phyloP scores from a whole-genome alignment of 2,888 invertebrate genomes.

The Litoditis marina region DNA sequence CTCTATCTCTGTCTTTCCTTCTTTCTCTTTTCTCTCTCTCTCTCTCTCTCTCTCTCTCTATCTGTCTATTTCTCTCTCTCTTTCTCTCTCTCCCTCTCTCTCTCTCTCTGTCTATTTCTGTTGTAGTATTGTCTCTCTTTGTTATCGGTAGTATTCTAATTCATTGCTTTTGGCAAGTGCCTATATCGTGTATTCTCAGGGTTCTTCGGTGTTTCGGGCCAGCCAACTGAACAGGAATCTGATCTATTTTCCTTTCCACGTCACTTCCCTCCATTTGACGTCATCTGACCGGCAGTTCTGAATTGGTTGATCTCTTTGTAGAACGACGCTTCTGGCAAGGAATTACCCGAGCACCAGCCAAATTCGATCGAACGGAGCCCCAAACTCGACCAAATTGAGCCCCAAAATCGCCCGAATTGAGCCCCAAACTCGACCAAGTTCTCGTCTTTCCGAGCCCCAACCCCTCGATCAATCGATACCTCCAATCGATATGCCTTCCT shows the following conservation, averaged over 20 bases:
- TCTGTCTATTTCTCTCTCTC: background rate
- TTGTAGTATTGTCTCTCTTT: background rate
- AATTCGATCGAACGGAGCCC: too few relatives aligned
- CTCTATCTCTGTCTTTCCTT: too few relatives aligned
- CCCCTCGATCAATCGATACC: too few relatives aligned
- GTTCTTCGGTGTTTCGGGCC: background rate
- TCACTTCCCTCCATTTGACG: background rate
- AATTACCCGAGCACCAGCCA: too few relatives aligned
- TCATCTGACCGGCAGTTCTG: too few relatives aligned
- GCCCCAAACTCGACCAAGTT: too few relatives aligned
- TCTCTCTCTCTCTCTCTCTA: background rate
- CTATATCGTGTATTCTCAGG: background rate
- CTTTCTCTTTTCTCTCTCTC: background rate
- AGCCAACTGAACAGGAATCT: too few relatives aligned
- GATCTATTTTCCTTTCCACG: background rate
- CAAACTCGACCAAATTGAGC: too few relatives aligned
- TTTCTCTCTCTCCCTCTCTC: background rate
- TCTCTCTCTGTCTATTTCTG: background rate
- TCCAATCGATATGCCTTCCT: constrained; percentile 17
- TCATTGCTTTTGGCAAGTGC: background rate
- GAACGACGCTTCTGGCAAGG: too few relatives aligned
- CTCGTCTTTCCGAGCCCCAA: too few relatives aligned
- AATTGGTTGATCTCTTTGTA: too few relatives aligned
- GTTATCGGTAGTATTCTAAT: background rate
- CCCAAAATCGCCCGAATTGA: too few relatives aligned